A percentile compares a stretch with the other conserved stretches of the same genome.
Conservation (phyloP, 2,888 invertebrate genomes). For the Protonemura montana region DNA sequence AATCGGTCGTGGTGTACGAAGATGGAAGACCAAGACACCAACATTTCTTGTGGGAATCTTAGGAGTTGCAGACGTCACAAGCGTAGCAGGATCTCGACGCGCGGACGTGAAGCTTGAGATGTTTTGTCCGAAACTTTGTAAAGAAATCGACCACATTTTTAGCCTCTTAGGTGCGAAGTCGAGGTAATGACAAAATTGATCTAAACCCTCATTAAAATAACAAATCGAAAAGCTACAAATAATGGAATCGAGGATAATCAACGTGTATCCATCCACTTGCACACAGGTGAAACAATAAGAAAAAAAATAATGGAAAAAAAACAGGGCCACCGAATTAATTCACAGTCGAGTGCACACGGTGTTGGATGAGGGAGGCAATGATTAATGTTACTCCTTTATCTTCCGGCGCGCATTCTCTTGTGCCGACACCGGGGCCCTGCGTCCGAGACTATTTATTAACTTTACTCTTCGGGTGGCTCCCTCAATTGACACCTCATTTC, state of each 20-base stretch:
- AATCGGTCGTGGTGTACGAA: background rate
- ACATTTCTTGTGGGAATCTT: background rate
- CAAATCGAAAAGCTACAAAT: constrained; percentile 12
- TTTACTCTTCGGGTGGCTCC: constrained; percentile 35
- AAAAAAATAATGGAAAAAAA: background rate
- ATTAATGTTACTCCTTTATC: constrained; percentile 15
- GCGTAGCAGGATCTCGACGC: background rate
- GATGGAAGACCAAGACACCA: background rate
- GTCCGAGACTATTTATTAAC: constrained; percentile 17
- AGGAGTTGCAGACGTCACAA: background rate
- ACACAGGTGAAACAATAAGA: background rate
- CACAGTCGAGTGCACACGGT: constrained; percentile 13
- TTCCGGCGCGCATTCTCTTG: background rate
- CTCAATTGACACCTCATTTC: constrained; percentile 35
- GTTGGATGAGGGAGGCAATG: constrained; percentile 2
- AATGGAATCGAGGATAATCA: constrained; percentile 12
- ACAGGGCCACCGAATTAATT: constrained; percentile 25
- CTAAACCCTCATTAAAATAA: constrained; percentile 12
- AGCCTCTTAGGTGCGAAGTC: background rate
- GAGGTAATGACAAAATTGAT: background rate
- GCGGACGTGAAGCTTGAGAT: background rate
- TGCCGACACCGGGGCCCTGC: background rate
- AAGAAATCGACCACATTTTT: background rate
- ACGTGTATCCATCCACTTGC: background rate
- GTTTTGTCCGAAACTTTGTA: constrained; percentile 1